These are phyloP conservation scores for Typhlichthys subterraneus DNA, from an alignment of 2,797 vertebrate species.

Conservation along the genomic window DNA sequence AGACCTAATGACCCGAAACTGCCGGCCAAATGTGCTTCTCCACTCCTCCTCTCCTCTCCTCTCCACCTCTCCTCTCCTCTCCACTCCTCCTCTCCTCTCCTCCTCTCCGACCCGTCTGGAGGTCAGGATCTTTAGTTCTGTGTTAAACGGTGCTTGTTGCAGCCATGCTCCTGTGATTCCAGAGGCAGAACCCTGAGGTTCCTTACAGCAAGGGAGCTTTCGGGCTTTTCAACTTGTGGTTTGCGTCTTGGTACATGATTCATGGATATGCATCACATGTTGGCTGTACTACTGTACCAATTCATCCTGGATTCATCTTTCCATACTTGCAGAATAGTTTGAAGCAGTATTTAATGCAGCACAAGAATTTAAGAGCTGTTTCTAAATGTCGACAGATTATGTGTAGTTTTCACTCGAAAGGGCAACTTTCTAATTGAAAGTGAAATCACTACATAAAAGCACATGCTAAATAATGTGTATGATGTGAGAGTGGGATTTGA, in stretches of 20 bases:
- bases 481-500: not conserved
- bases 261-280: conserved; percentile 64
- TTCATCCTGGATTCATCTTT: conserved; percentile 58
- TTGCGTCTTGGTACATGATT: conserved; percentile 71
- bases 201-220: conserved; percentile 65
- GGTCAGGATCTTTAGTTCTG: too few species aligned
- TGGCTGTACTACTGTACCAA: conserved; percentile 58
- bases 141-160: too few species aligned
- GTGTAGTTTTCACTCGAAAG: conserved; percentile 20
- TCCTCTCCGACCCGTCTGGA: too few species aligned
- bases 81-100: too few species aligned
- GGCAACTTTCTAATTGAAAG: conserved; percentile 13
- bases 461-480: conserved; percentile 9
- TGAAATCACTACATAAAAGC: conserved; percentile 21
- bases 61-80: too few species aligned
- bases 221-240: conserved; percentile 46
- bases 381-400: conserved; percentile 19
- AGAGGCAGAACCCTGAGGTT: conserved; percentile 40
- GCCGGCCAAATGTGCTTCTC: too few species aligned
- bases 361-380: conserved; percentile 22
- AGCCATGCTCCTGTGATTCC: not conserved
- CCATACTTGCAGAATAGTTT: not conserved
- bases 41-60: too few species aligned
- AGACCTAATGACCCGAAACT: too few species aligned
- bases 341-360: conserved; percentile 20